These are phyloP conservation scores for Bombylius major DNA, from an alignment of 2,888 invertebrate genomes.

Conservation along the genomic window DNA sequence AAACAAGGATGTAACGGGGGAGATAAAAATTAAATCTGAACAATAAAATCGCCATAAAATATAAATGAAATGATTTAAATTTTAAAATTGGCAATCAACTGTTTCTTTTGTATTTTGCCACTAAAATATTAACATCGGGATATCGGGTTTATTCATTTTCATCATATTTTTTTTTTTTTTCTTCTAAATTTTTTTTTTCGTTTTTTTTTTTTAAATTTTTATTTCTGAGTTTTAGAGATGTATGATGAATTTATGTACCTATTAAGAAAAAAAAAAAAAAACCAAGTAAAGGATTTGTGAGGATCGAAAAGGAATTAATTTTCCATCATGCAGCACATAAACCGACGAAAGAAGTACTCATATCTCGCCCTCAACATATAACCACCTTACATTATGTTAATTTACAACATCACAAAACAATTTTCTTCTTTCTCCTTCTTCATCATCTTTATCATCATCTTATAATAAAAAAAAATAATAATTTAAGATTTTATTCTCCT, in stretches of 20 bases:
- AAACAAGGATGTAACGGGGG: neutral
- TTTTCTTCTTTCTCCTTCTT: too few relatives aligned
- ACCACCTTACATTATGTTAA: neutral
- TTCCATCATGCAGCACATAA: too few relatives aligned
- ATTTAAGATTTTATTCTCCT: neutral
- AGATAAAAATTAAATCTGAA: slow-evolving; percentile 13
- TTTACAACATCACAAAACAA: neutral
- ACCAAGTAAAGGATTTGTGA: neutral
- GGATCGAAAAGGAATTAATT: too few relatives aligned
- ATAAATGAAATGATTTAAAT: slow-evolving; percentile 15
- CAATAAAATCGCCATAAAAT: slow-evolving; percentile 16
- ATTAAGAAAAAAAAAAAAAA: neutral
- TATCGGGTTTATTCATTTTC: neutral
- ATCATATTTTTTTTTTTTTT: too few relatives aligned
- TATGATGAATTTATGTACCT: neutral
- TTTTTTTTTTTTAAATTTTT: too few relatives aligned
- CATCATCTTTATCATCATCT: too few relatives aligned
- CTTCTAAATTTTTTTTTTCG: too few relatives aligned
- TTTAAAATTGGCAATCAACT: slow-evolving; percentile 14
- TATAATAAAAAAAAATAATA: too few relatives aligned
- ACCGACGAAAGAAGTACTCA: too few relatives aligned
- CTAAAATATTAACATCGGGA: slow-evolving; percentile 9
- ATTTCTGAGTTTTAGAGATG: too few relatives aligned
- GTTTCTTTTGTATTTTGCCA: slow-evolving; percentile 10
- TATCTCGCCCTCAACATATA: neutral